Evolutionary conservation across 2,113 vertebrate species (phyloP).

Genomic region (Spilogale gracilis): DNA sequence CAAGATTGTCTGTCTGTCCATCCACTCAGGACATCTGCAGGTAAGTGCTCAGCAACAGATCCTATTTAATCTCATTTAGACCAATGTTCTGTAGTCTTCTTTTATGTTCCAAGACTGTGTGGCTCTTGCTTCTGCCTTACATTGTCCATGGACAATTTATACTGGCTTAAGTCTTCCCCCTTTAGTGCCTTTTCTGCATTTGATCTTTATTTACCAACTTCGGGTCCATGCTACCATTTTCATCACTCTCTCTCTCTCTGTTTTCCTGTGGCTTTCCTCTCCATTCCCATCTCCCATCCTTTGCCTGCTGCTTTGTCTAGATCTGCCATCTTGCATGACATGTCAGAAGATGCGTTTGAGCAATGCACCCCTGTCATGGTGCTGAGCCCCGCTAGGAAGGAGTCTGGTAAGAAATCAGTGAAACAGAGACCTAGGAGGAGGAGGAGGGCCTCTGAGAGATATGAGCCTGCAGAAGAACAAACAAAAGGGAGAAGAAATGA

Average conservation of each 20-base stretch:
- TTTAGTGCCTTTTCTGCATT: constrained; percentile 73
- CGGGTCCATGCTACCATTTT: constrained; percentile 83
- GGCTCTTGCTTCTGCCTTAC: constrained; percentile 78
- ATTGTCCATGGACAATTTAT: constrained; percentile 58
- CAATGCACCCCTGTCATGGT: constrained; percentile 86
- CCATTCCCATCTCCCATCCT: constrained; percentile 85
- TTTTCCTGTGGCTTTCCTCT: constrained; percentile 85
- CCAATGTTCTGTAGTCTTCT: background rate
- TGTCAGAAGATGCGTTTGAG: constrained; percentile 92
- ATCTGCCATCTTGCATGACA: constrained; percentile 88
- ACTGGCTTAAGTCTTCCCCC: background rate
- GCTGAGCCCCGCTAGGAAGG: constrained; percentile 87
- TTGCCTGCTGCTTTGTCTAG: constrained; percentile 88
- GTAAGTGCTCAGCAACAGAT: constrained; percentile 85
- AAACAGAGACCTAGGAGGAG: constrained; percentile 92
- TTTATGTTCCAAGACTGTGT: constrained; percentile 32
- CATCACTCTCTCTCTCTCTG: constrained; percentile 80
- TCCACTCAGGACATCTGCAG: constrained; percentile 98
- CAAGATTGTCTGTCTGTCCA: constrained; percentile 92
- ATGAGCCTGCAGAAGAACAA: constrained; percentile 84
- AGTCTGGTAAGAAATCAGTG: constrained; percentile 90
- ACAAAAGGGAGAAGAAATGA: constrained; percentile 79
- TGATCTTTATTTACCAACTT: constrained; percentile 78
- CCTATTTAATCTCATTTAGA: background rate
- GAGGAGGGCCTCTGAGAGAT: constrained; percentile 85